Evolutionary conservation across 2,797 vertebrate genomes (phyloP).

Genomic region (Argyrosomus regius): DNA sequence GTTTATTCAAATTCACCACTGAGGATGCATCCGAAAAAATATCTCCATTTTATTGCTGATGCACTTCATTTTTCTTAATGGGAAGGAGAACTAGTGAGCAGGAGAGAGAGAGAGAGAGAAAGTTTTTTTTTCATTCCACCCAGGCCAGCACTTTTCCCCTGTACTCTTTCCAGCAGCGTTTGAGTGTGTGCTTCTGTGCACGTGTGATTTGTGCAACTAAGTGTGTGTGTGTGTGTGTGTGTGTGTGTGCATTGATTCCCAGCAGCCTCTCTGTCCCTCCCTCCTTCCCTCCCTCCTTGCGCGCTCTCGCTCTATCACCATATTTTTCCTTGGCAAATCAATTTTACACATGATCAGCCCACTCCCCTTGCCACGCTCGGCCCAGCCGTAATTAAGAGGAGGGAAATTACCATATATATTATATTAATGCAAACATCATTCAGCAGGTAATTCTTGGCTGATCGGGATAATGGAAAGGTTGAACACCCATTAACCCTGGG

Average conservation of each 20-base stretch:
- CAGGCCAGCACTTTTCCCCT: conserved; percentile 87
- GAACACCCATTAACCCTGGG: conserved; percentile 99
- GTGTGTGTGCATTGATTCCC: conserved; percentile 85
- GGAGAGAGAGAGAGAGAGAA: conserved; percentile 65
- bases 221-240: conserved; percentile 59
- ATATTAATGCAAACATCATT: conserved; percentile 99
- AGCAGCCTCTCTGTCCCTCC: conserved; percentile 74
- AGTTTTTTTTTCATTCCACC: conserved; percentile 74
- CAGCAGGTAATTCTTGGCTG: conserved; percentile 99
- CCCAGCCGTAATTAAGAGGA: conserved; percentile 99
- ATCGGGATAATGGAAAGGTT: conserved; percentile 99
- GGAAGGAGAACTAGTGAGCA: conserved; percentile 78
- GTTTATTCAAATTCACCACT: conserved; percentile 81
- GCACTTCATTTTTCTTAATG: conserved; percentile 86
- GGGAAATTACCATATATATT: conserved; percentile 99
- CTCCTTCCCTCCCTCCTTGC: conserved; percentile 86
- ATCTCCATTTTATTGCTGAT: conserved; percentile 86
- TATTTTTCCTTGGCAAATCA: conserved; percentile 99
- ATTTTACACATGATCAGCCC: conserved; percentile 99
- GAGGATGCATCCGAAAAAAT: conserved; percentile 77
- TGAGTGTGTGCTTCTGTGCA: conserved; percentile 60
- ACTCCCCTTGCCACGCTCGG: conserved; percentile 97
- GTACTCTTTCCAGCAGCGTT: conserved; percentile 76
- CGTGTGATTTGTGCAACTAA: conserved; percentile 50
- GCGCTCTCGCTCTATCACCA: conserved; percentile 92